Percentiles rank a stretch among this genome's conserved stretches.
phyloP scores from a whole-genome alignment of 2,797 vertebrate species.

The Philypnodon macrostomus region DNA sequence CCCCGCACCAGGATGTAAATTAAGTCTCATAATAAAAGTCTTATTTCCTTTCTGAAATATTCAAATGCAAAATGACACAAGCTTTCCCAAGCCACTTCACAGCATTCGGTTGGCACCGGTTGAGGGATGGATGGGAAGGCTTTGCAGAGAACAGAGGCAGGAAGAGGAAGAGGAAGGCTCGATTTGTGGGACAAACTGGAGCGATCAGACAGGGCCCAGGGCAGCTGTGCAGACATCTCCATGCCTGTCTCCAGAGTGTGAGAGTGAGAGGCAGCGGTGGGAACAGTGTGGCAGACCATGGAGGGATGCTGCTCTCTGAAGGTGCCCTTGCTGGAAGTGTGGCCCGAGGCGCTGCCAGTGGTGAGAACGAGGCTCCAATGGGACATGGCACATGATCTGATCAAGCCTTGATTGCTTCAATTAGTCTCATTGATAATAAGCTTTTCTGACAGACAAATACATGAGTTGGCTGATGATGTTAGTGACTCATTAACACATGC shows the following conservation, averaged over 20 bases:
- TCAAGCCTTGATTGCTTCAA: constrained; percentile 18
- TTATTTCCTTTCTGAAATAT: neutral
- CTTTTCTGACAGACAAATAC: constrained; percentile 16
- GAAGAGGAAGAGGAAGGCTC: constrained; percentile 20
- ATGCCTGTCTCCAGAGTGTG: constrained; percentile 37
- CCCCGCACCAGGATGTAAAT: neutral
- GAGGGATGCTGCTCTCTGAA: constrained; percentile 29
- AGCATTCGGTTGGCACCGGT: constrained; percentile 26
- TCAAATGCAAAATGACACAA: neutral
- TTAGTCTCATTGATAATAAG: constrained; percentile 5
- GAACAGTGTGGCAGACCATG: constrained; percentile 42
- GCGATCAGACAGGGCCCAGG: constrained; percentile 35
- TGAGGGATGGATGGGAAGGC: constrained; percentile 28
- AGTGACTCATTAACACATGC: neutral
- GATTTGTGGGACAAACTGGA: constrained; percentile 48
- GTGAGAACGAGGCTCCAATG: constrained; percentile 23
- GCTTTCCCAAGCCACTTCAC: constrained; percentile 17
- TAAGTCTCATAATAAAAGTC: neutral
- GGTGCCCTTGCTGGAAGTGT: constrained; percentile 53
- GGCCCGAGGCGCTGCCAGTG: constrained; percentile 41
- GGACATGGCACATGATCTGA: constrained; percentile 29
- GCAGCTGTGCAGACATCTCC: constrained; percentile 58
- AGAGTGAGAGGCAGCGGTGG: constrained; percentile 42
- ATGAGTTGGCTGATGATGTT: neutral
- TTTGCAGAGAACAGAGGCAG: constrained; percentile 33